Evolutionary conservation across 2,797 vertebrate species (phyloP), one percentile per base, ranked within the genome.

Genomic region (Anisognathus igniventris): DNA sequence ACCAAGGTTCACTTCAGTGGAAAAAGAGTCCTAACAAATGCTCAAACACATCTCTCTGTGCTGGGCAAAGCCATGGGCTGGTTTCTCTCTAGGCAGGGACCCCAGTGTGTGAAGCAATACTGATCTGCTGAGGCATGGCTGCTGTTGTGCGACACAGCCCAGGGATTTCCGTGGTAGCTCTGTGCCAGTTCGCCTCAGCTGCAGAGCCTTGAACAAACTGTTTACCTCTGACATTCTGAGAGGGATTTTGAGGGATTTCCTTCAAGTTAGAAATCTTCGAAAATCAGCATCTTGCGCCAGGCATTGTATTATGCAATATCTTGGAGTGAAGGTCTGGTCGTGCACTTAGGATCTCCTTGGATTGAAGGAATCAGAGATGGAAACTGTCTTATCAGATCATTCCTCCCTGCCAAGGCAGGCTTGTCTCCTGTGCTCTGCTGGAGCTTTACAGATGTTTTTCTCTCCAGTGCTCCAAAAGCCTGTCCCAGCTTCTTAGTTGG

Each of bases 171-270:
- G 0, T 1, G 0, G 48, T 28, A 95, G 66, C 67, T 81, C 53
- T 57, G 39, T 76, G 79, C 79, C 76, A 47, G 44, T 56, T 88
- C 0, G 2, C 42, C 80, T 88, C 85, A 93, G 85, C 62, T 75
- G 44, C 75, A 54, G 51, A 88, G 40, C 66, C 60, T 70, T 57
- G 57, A 81, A 83, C 89, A 94, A 90, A 84, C 73, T 88, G 51
- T 91, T 96, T 90, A 92, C 74, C 79, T 90, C 67, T 57, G 51
- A 45, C 31, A 19, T 96, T 96, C 67, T 79, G 60, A 39, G 83
- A 88, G 56, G 79, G 82, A 93, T 96, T 95, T 86, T 86, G 58
- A 94, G 58, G 76, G 85, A 94, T 96, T 96, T 95, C 89, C 73
- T 94, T 90, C 90, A 79, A 88, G 90, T 88, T 33, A 84, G 70